Evolutionary conservation across 1,140 invertebrate species (phyloP).

Genomic region (Homalodisca vitripennis): DNA sequence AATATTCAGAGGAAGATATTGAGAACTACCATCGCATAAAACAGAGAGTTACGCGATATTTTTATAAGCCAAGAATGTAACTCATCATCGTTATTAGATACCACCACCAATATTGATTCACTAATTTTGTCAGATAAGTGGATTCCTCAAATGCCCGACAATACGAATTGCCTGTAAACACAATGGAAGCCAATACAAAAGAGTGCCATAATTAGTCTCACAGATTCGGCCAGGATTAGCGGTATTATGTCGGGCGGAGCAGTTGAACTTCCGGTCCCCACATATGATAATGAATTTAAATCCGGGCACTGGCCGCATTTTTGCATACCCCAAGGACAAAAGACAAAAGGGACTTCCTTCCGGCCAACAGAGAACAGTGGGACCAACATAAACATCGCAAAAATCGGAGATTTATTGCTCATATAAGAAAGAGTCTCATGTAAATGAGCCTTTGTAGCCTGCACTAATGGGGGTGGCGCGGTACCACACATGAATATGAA

Average conservation of each 20-base stretch:
- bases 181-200: too few relatives aligned
- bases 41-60: too few relatives aligned
- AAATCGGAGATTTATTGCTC: not conserved
- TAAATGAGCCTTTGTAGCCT: not conserved
- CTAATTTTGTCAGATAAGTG: too few relatives aligned
- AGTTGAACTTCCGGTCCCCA: not conserved
- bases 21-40: too few relatives aligned
- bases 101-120: too few relatives aligned
- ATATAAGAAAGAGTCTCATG: not conserved
- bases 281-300: not conserved
- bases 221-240: not conserved
- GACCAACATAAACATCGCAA: not conserved
- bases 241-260: not conserved
- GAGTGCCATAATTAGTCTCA: not conserved
- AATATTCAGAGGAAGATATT: too few relatives aligned
- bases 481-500: not conserved
- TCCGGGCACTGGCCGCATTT: not conserved
- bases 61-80: too few relatives aligned
- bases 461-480: not conserved
- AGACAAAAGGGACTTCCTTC: not conserved
- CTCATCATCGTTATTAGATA: too few relatives aligned
- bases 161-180: too few relatives aligned
- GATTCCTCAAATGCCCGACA: too few relatives aligned
- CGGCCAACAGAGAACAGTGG: not conserved
- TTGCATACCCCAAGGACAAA: not conserved